phyloP scores from a whole-genome alignment of 2,888 invertebrate species.

The Salticus scenicus region DNA sequence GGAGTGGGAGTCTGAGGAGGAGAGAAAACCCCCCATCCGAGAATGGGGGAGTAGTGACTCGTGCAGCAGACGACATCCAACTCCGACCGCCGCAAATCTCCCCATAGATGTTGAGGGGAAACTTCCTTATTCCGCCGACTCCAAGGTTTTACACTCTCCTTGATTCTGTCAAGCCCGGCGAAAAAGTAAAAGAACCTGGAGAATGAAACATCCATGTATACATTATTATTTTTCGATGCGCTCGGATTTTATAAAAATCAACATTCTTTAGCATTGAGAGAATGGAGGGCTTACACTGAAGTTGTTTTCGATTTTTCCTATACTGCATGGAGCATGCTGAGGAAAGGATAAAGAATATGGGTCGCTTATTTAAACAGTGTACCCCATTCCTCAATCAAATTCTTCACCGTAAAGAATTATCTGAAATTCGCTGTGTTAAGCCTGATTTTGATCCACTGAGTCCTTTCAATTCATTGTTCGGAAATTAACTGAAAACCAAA shows the following conservation, averaged over 20 bases:
- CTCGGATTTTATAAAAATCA: conserved; percentile 31
- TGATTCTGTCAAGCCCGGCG: conserved; percentile 38
- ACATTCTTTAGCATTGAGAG: conserved; percentile 20
- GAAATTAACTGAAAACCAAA: too few species aligned
- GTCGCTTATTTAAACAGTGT: conserved; percentile 1
- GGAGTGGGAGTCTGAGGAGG: neutral
- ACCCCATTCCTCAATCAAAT: neutral
- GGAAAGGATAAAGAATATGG: neutral
- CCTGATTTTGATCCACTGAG: too few species aligned
- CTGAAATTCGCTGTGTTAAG: neutral
- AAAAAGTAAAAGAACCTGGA: conserved; percentile 40
- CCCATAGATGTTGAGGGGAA: conserved; percentile 44
- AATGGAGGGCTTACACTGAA: conserved; percentile 8
- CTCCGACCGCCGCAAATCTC: conserved; percentile 50
- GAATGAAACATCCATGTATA: conserved; percentile 46
- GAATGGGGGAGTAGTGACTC: conserved; percentile 50
- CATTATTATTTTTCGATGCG: conserved; percentile 51
- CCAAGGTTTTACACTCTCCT: conserved; percentile 44
- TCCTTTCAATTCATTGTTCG: too few species aligned
- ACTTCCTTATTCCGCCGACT: conserved; percentile 15
- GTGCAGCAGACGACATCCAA: conserved; percentile 27
- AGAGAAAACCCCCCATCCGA: conserved; percentile 30
- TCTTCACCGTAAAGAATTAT: neutral
- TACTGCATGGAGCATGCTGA: neutral
- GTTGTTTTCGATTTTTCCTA: conserved; percentile 12